These are phyloP conservation scores for Cerastoderma edule DNA, from an alignment of 2,888 invertebrate species.

Conservation along the genomic window DNA sequence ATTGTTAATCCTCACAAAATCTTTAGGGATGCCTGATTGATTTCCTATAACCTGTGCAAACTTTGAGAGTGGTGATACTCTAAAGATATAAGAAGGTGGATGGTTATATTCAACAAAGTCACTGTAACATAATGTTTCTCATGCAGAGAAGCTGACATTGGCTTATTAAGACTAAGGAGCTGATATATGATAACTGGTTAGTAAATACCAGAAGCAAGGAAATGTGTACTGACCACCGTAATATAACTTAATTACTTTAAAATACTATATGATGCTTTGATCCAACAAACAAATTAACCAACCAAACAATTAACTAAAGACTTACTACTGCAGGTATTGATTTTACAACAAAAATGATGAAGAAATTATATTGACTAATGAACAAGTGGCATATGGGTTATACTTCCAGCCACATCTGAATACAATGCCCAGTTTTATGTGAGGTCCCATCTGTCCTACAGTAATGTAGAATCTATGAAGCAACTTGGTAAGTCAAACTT, in stretches of 20 bases:
- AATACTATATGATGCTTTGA: background rate
- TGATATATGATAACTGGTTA: background rate
- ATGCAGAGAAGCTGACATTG: background rate
- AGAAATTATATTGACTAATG: background rate
- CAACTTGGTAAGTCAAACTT: conserved; percentile 87
- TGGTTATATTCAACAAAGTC: background rate
- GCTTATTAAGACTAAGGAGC: background rate
- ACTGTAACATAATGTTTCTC: background rate
- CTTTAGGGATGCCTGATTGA: background rate
- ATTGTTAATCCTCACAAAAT: no score
- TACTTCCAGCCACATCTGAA: conserved; percentile 84
- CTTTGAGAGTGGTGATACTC: background rate
- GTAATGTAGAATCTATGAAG: conserved; percentile 91
- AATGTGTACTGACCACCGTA: background rate
- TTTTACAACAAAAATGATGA: background rate
- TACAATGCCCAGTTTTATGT: conserved; percentile 88
- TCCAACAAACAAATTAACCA: background rate
- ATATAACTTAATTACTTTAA: background rate
- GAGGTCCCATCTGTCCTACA: conserved; percentile 88
- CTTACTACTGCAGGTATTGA: background rate
- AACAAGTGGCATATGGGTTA: background rate
- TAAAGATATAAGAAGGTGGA: background rate
- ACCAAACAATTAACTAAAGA: background rate
- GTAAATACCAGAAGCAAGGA: background rate
- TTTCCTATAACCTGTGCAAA: background rate